Conservation (phyloP, 2,797 vertebrate genomes). For the Sebastes itinus region DNA sequence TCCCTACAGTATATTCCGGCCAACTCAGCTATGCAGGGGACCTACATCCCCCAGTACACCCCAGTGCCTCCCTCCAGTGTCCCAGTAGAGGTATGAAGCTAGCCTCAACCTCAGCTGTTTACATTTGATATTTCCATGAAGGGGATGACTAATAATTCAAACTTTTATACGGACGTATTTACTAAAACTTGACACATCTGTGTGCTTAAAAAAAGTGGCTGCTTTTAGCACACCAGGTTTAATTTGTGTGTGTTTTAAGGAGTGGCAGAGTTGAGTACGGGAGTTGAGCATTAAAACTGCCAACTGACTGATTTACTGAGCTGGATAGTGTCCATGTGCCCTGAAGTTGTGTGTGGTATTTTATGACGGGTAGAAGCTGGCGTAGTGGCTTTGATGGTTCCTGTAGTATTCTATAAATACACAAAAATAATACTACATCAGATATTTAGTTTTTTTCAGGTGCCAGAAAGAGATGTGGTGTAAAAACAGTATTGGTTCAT, state of each 20-base stretch:
- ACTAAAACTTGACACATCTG: not conserved
- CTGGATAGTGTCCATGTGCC: not conserved
- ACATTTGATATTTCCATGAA: not conserved
- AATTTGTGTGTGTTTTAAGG: not conserved
- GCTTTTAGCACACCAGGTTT: not conserved
- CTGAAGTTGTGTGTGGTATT: not conserved
- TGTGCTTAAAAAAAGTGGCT: not conserved
- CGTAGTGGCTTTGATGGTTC: not conserved
- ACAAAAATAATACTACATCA: not conserved
- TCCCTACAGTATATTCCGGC: conserved; percentile 87
- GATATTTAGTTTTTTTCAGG: not conserved
- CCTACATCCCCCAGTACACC: conserved; percentile 91
- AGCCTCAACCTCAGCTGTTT: conserved; percentile 17
- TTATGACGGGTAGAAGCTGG: not conserved
- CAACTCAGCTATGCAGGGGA: conserved; percentile 90
- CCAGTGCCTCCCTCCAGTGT: conserved; percentile 89
- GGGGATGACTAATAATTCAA: not conserved
- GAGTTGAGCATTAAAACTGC: not conserved
- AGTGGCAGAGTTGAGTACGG: not conserved
- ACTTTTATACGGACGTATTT: not conserved
- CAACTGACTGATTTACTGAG: not conserved
- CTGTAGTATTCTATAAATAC: not conserved
- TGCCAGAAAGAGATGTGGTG: not conserved
- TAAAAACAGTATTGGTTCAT: not conserved
- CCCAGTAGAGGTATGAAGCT: conserved; percentile 86